Base-by-base conservation (phyloP, 2,113 vertebrate species). In the Lasiurus borealis region DNA sequence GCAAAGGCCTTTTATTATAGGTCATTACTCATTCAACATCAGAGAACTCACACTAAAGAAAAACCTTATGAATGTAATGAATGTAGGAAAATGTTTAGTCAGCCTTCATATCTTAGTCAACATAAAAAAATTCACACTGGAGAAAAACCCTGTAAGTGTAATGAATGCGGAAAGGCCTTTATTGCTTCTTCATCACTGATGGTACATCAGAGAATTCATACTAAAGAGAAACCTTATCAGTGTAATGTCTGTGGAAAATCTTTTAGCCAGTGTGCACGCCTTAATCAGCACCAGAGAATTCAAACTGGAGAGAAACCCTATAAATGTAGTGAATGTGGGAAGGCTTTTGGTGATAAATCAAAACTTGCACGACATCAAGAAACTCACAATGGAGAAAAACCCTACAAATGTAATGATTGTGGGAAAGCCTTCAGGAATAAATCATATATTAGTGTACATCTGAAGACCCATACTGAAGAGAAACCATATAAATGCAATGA, bases 361-460 rank as follows among this genome's bases (percentile, higher is more conserved):
- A 98, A 98, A 91, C 98, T 98, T 59, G 95, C 98, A 96, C 98
- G 98, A 88, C 98, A 99, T 48, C 97, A 98, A 80, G 95, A 98
- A 93, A 98, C 98, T 75, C 98, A 99, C 91, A 98, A 97, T 3
- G 97, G 97, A n/a, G 98, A 98, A 48, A 99, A 98, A 90, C 97
- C 98, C 0, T 98, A 98, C 94, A 97, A 97, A 14, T 98, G 98
- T 96, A 97, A 96, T 87, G 98, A 98, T 72, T 98, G 98, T 83
- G 98, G 98, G 73, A 98, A 98, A 92, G 93, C 98, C 4, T 98
- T 99, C 76, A 98, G 98, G 50, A 98, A 98, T 80, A 98, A 97
- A 96, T 98, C 98, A 91, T 98, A 95, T 85, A 98, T 97, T 97
- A 98, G 92, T 98, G 98, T 36, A 1, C 98, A 98, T 88, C 98